These are phyloP conservation scores for Polyommatus icarus DNA, from an alignment of 2,888 invertebrate genomes.

Conservation along the genomic window DNA sequence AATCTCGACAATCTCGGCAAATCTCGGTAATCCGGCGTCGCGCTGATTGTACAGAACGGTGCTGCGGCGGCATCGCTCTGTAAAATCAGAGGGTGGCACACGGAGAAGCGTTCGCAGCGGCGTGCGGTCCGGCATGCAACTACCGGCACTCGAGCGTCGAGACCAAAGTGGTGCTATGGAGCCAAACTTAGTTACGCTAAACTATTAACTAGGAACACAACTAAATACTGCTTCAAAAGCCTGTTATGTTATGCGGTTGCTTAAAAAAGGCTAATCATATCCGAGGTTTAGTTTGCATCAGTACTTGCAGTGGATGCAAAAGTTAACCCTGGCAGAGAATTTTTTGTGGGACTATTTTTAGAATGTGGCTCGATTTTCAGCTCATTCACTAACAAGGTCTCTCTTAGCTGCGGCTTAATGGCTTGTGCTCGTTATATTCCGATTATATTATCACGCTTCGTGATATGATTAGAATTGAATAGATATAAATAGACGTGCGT, in stretches of 20 bases:
- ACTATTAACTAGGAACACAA: constrained; percentile 39
- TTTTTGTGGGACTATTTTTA: background rate
- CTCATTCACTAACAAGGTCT: constrained; percentile 18
- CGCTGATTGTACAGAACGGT: constrained; percentile 42
- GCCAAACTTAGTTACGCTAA: constrained; percentile 59
- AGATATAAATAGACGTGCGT: constrained; percentile 6
- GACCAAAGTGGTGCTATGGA: constrained; percentile 78
- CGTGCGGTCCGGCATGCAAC: constrained; percentile 49
- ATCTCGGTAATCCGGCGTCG: constrained; percentile 29
- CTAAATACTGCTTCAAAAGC: constrained; percentile 30
- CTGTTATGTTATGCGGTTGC: background rate
- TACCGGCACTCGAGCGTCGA: constrained; percentile 62
- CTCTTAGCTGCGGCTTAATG: background rate
- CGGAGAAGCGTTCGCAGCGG: background rate
- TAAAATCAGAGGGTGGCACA: constrained; percentile 38
- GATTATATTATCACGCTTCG: background rate
- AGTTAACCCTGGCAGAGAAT: background rate
- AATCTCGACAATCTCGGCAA: constrained; percentile 8
- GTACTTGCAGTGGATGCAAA: background rate
- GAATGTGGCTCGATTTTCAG: background rate
- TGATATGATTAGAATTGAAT: background rate
- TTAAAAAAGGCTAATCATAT: background rate
- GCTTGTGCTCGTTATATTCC: background rate
- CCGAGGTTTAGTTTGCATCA: background rate
- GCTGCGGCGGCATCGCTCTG: constrained; percentile 31